These are phyloP conservation scores for Axinella damicornis DNA, from an alignment of 37 sponge, comb jelly and placozoan species.

Conservation along the genomic window DNA sequence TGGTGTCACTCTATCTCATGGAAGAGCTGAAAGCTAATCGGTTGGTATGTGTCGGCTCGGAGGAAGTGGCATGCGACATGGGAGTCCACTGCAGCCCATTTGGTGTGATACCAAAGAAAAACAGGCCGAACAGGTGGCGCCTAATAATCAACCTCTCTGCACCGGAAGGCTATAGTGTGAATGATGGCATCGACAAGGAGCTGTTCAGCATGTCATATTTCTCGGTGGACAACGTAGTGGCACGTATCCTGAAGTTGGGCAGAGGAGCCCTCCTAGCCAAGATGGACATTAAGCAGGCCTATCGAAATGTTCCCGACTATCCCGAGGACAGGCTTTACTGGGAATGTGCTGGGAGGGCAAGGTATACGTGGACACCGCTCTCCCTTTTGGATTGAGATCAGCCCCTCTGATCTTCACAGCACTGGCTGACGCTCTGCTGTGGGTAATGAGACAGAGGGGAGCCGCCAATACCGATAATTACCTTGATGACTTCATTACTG, in stretches of 20 bases:
- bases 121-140: background rate
- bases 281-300: conserved; percentile 2
- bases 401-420: background rate
- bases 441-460: background rate
- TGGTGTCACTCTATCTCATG: conserved; percentile 3
- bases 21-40: background rate
- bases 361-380: conserved; percentile 9
- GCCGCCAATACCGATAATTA: background rate
- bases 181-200: background rate
- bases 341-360: conserved; percentile 1
- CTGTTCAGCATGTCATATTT: background rate
- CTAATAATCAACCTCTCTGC: conserved; percentile 1
- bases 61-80: background rate
- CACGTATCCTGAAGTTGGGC: background rate
- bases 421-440: background rate
- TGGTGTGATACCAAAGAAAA: background rate
- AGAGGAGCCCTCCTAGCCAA: conserved; percentile 4
- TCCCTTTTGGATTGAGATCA: conserved; percentile 22
- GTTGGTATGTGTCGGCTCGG: background rate
- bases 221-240: background rate
- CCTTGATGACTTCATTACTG: conserved; percentile 4
- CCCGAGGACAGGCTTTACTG: conserved; percentile 1
- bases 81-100: background rate
- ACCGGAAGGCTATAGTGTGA: background rate
- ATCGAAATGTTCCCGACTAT: conserved; percentile 7